These are phyloP conservation scores for Corvus hawaiiensis DNA, from an alignment of 2,113 vertebrate genomes.

Conservation along the genomic window DNA sequence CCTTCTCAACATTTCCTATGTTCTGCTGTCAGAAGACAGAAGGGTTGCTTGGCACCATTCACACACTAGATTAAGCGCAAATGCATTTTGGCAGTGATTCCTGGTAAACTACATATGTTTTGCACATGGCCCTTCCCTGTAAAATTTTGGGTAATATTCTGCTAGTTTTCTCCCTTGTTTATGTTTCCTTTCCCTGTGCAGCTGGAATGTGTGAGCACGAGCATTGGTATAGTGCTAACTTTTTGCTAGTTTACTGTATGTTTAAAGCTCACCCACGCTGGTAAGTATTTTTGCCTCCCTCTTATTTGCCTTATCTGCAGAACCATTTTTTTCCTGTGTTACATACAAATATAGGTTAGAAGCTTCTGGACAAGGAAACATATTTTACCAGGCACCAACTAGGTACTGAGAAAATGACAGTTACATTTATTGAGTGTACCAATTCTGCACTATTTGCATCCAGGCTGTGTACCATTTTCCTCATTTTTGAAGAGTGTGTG, in stretches of 20 bases:
- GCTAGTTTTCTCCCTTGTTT: neutral
- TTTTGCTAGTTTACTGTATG: neutral
- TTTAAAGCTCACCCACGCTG: neutral
- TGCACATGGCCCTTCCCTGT: neutral
- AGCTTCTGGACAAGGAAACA: neutral
- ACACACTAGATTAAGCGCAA: neutral
- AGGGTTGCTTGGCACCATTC: neutral
- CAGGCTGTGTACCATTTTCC: neutral
- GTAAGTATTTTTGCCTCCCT: neutral
- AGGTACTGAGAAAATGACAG: neutral
- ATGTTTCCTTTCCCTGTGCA: neutral
- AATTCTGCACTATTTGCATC: neutral
- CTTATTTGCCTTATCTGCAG: neutral
- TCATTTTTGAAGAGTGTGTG: neutral
- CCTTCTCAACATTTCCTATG: neutral
- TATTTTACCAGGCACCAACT: neutral
- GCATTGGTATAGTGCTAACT: neutral
- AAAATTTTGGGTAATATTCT: neutral
- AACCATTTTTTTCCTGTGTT: neutral
- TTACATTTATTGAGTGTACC: neutral
- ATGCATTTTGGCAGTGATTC: neutral
- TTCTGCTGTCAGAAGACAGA: constrained; percentile 10
- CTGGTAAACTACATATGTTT: neutral
- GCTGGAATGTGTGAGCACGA: neutral
- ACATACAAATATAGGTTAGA: neutral